Base-by-base conservation (phyloP, 2,113 vertebrate species). In the Planiliza haematocheilus region DNA sequence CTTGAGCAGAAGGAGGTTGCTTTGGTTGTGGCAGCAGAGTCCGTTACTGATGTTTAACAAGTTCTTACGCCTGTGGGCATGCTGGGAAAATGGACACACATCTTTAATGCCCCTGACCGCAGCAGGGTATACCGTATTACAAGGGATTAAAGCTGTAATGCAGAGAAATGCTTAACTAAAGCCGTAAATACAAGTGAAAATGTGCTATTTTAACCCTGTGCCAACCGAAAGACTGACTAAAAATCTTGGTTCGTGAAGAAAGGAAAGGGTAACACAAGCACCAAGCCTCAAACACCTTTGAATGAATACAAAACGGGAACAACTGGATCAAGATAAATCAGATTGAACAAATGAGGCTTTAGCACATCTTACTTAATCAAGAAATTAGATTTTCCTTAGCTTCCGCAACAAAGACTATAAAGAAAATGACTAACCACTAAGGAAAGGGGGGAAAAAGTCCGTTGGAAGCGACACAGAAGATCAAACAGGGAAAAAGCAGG, bases 71-170 rank as follows among this genome's bases (percentile, higher is more conserved):
- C 60, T 42, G 48, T 68, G 37, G 63, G 38, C n/a, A 74, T 49
- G 41, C 36, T 60, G 48, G 60, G 14, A 74, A 73, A 79, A 79
- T n/a, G 12, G 34, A 76, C 16, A 45, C 48, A 61, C 42, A 63
- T 57, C 34, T 73, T 45, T 72, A 83, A 81, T 73, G 59, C 53
- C 48, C n/a, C 41, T 70, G 76, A 77, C 67, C 71, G 43, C 57
- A 53, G 49, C 56, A 57, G 17, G 24, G 45, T 68, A 72, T 60
- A 62, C 39, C 8, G 41, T 42, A 82, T 78, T 77, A 81, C 16
- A 62, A 52, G 67, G 81, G 80, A 89, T 82, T 88, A 85, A n/a
- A 8, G 63, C 24, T 43, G 49, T 60, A 83, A 84, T 75, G 71
- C 70, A 74, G 70, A 64, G 24, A 79, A 24, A 74, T 41, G 55